Base-by-base conservation (phyloP, 2,888 invertebrate genomes). In the Alsophila aescularia region DNA sequence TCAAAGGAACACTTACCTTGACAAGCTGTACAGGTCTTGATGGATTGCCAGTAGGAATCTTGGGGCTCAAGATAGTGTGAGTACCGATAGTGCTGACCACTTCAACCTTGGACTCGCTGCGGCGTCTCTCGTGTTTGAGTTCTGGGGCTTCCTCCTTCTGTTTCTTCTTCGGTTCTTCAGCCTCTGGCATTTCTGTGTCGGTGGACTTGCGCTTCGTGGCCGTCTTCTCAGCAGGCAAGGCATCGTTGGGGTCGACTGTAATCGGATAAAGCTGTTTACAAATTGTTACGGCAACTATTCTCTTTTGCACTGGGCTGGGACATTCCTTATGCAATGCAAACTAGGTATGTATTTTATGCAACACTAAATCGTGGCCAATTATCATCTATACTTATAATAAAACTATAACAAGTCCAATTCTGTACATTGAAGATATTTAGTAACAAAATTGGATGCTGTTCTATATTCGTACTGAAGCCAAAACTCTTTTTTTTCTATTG, bases 1-100 rank as follows among this genome's bases (percentile, higher is more conserved):
- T 29, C 2, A 29, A 29, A 41, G 2, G 10, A 37, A 16, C 12
- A 56, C 66, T 64, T 56, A 95, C 94, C 90, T 96, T 97, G 58
- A 98, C 95, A 21, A 99, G 93, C 73, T 98, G 98, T 75, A 98
- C 98, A 0, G 98, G 96, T 87, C 98, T 97, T 0, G 98, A 97
- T 0, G 97, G 96, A 77, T 98, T 97, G 1, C 96, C 96, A 0
- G 94, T 94, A 0, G 96, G 96, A 6, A 95, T 94, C 71, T 94
- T 94, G 0, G 97, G 97, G 74, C 97, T 96, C 49, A 96, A 89
- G 15, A 95, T 96, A 2, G 94, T 94, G 72, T 96, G 95, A 0
- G 95, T 93, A 74, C 96, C 96, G 58, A 96, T 94, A 63, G 94
- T 95, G 14, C 96, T 96, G 72, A 95, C 95, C 5, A 92, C 90